Evolutionary conservation across 1,140 invertebrate genomes (phyloP).

Genomic region (Potamilus streckersoni): DNA sequence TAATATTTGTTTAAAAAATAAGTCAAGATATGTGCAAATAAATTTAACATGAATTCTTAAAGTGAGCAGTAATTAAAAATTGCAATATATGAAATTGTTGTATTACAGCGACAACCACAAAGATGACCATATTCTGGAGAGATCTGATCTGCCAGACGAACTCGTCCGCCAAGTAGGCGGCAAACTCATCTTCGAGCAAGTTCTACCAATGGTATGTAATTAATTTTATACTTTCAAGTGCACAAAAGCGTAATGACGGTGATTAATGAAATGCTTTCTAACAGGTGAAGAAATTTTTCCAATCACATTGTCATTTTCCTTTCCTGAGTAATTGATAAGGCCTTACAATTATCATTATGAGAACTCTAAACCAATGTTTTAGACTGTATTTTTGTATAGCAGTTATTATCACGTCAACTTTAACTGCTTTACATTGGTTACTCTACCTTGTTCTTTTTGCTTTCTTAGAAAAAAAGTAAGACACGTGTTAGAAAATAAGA

Average conservation of each 20-base stretch:
- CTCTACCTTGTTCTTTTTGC: too few species aligned
- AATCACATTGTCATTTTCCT: background rate
- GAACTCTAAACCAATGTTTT: background rate
- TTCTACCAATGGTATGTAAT: slow-evolving; percentile 34
- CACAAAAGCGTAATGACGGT: background rate
- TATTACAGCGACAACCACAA: slow-evolving; percentile 43
- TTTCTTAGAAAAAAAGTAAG: too few species aligned
- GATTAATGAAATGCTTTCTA: background rate
- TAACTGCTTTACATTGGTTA: too few species aligned
- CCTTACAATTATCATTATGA: background rate
- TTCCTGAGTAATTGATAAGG: background rate
- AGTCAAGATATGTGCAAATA: too few species aligned
- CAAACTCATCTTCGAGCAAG: slow-evolving; percentile 42
- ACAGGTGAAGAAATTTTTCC: background rate
- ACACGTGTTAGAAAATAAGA: background rate
- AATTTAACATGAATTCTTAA: too few species aligned
- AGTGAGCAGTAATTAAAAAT: too few species aligned
- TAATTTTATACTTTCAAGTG: background rate
- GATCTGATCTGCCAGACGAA: slow-evolving; percentile 50
- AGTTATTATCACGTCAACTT: background rate
- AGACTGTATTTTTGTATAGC: background rate
- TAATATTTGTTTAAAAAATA: too few species aligned
- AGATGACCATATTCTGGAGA: slow-evolving; percentile 48
- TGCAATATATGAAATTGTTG: too few species aligned
- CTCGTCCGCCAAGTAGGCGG: slow-evolving; percentile 43